Percentiles rank a stretch among this genome's conserved stretches.
Evolutionary conservation across 2,113 vertebrate species (phyloP).

Genomic region (Alethe castanea): DNA sequence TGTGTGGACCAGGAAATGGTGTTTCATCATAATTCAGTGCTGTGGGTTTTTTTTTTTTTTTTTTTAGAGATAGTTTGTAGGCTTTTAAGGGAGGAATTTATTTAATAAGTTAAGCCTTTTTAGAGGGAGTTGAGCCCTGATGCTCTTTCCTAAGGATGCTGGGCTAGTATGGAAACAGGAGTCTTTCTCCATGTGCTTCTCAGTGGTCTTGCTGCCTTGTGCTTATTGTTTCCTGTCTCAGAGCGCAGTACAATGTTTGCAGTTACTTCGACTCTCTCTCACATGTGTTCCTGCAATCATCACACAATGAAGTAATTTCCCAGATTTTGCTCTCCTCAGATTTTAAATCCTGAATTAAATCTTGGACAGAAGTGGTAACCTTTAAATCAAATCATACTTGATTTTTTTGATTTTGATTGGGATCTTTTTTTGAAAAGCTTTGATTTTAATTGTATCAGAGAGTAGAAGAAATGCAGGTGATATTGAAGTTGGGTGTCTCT

Average conservation of each 20-base stretch:
- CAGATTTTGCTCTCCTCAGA: background rate
- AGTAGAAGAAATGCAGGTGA: background rate
- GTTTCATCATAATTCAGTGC: background rate
- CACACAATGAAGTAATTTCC: background rate
- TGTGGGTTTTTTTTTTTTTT: background rate
- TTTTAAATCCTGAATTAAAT: background rate
- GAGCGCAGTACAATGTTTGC: background rate
- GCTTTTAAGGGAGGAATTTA: background rate
- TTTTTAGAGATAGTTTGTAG: background rate
- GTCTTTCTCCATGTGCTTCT: background rate
- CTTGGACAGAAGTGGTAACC: background rate
- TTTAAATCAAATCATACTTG: background rate
- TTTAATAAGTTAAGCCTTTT: background rate
- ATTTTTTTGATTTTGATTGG: background rate
- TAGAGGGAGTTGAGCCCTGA: background rate
- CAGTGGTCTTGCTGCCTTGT: background rate
- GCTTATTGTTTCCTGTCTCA: constrained; percentile 32
- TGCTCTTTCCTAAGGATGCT: background rate
- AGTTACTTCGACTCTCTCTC: constrained; percentile 8
- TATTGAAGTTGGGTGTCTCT: background rate
- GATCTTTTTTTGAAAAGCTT: background rate
- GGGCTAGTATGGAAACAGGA: background rate
- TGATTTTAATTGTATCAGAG: background rate
- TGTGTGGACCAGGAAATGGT: background rate
- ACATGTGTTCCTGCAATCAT: constrained; percentile 48